Evolutionary conservation across 2,888 invertebrate genomes (phyloP), one percentile per base, ranked within the genome.

Genomic region (Cantharis rufa): DNA sequence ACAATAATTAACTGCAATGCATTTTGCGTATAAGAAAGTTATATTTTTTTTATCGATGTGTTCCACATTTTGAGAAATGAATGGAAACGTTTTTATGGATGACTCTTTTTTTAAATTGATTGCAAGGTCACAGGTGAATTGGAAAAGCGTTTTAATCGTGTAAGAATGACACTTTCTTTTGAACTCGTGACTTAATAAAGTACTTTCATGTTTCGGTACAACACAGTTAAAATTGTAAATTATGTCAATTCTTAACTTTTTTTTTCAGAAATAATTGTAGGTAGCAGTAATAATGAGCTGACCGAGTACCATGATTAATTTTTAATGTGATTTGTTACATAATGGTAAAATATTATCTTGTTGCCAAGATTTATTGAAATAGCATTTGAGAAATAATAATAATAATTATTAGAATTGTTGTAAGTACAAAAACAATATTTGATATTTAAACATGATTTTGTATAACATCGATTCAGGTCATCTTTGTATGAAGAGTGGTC

Each of bases 161-260:
- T 27, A 72, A 69, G 78, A 78, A 78, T 78, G 66, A 75, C 75
- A 75, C 78, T 78, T 78, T 78, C 78, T 72, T 78, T 77, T 18
- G 66, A 72, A 21, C 64, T 77, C 78, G 75, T 75, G 75, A 78
- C 78, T 75, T 24, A 15, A 21, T 48, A n/a, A 48, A 48, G n/a
- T 70, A 69, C 72, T 72, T 72, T 72, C 76, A 24, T 76, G 72
- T 70, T 32, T 16, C 15, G 24, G 21, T 13, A 62, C 32, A 16
- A 27, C 68, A 74, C 15, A 62, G n/a, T 16, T 18, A 62, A 62
- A 74, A 63, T 66, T 48, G 15, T n/a, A n/a, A 48, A 48, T 48
- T 48, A 48, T 48, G 48, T 48, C 48, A 48, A 48, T 48, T 48
- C n/a, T 48, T n/a, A 48, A 5, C 9, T n/a, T n/a, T n/a, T 48